A percentile compares a stretch with the other conserved stretches of the same genome.
These are phyloP conservation scores for Nyctibius grandis DNA, from an alignment of 2,797 vertebrate genomes.

Conservation along the genomic window DNA sequence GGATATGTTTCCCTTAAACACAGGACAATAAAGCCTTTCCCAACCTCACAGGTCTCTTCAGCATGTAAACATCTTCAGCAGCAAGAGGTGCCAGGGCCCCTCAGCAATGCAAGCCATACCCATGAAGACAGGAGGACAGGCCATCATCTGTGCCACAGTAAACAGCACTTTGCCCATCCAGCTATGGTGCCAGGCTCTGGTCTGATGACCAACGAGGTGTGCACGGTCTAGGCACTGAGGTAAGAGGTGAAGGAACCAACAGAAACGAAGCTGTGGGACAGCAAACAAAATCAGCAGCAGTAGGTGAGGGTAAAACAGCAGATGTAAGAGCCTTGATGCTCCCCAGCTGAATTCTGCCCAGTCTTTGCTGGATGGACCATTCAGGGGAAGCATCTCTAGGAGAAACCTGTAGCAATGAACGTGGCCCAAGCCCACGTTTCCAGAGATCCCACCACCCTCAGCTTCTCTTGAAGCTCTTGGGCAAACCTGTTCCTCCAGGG, in stretches of 20 bases:
- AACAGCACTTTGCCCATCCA: background rate
- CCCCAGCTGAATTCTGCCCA: background rate
- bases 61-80: background rate
- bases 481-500: background rate
- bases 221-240: fast-evolving
- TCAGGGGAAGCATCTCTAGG: background rate
- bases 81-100: background rate
- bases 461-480: background rate
- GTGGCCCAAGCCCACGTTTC: fast-evolving
- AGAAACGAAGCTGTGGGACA: background rate
- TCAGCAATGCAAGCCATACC: too few relatives aligned
- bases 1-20: background rate
- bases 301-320: background rate
- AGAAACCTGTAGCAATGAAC: background rate
- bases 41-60: background rate
- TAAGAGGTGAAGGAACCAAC: background rate
- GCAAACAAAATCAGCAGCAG: background rate
- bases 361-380: background rate
- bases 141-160: fast-evolving
- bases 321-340: background rate
- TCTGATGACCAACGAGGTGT: fast-evolving
- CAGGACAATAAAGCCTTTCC: background rate
- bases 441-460: background rate
- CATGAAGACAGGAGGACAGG: fast-evolving
- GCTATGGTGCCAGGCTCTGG: fast-evolving